Conservation (phyloP, 1,140 invertebrate genomes). For the Hylaeus volcanicus region DNA sequence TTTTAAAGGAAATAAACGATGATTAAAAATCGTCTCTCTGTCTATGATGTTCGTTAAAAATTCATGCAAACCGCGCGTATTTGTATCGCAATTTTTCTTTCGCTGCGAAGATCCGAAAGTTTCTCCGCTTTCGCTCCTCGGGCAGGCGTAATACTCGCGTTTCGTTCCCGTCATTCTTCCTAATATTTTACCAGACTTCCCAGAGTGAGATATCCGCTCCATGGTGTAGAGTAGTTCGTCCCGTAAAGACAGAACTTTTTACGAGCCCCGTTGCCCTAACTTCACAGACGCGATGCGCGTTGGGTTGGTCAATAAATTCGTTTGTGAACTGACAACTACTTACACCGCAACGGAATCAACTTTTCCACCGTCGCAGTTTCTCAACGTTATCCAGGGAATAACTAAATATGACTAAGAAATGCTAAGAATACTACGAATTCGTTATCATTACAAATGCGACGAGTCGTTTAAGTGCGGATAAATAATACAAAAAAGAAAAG, state of each 20-base stretch:
- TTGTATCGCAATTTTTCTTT: constrained; percentile 12
- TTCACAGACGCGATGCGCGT: neutral
- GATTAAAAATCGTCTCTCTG: too few relatives aligned
- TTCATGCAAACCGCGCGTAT: neutral
- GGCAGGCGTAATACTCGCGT: neutral
- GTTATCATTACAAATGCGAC: too few relatives aligned
- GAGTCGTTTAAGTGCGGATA: too few relatives aligned
- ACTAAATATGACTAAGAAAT: neutral
- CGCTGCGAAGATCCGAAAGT: neutral
- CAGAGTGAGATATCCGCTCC: neutral
- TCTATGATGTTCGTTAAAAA: neutral
- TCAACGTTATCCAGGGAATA: neutral
- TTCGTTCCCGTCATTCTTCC: neutral
- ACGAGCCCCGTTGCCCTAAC: neutral
- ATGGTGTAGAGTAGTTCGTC: neutral
- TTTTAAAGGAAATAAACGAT: too few relatives aligned
- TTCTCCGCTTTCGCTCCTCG: neutral
- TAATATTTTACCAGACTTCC: neutral
- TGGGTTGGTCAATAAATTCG: constrained; percentile 2
- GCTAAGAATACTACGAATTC: too few relatives aligned
- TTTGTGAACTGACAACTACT: neutral
- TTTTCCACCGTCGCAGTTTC: neutral
- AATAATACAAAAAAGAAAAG: too few relatives aligned
- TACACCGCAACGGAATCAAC: neutral
- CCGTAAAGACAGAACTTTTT: constrained; percentile 8